Evolutionary conservation across 2,797 vertebrate species (phyloP).

Genomic region (Sebastes variabilis): DNA sequence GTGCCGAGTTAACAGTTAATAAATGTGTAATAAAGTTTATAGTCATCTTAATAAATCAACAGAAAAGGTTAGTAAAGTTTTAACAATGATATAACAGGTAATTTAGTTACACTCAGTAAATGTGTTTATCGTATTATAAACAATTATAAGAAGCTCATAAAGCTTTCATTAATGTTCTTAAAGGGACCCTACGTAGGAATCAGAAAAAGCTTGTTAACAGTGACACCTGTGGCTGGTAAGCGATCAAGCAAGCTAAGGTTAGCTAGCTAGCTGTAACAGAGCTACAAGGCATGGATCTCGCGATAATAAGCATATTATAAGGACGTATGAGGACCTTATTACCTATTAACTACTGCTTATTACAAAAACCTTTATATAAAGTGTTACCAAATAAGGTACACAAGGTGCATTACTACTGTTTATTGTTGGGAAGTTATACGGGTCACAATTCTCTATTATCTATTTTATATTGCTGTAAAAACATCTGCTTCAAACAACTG

Average conservation of each 20-base stretch:
- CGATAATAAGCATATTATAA: neutral
- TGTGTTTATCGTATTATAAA: neutral
- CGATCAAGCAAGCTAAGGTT: no score
- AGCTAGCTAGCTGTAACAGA: no score
- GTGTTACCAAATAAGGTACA: no score
- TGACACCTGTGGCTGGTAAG: no score
- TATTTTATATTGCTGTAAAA: no score
- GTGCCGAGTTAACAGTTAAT: neutral
- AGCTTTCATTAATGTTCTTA: neutral
- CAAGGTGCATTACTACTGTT: no score
- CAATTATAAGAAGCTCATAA: neutral
- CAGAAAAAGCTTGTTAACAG: no score
- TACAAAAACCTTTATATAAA: neutral
- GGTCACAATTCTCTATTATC: no score
- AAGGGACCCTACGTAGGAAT: no score
- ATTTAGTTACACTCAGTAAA: neutral
- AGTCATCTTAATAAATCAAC: neutral
- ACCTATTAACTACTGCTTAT: neutral
- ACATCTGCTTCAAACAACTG: no score
- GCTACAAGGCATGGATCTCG: no score
- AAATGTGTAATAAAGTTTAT: neutral
- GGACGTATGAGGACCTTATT: neutral
- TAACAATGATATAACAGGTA: neutral
- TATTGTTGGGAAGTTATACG: no score
- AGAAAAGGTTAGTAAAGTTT: neutral